Base-by-base conservation (phyloP, 30 jellyfish, hydroid and myxozoan species). In the Sanderia malayensis region DNA sequence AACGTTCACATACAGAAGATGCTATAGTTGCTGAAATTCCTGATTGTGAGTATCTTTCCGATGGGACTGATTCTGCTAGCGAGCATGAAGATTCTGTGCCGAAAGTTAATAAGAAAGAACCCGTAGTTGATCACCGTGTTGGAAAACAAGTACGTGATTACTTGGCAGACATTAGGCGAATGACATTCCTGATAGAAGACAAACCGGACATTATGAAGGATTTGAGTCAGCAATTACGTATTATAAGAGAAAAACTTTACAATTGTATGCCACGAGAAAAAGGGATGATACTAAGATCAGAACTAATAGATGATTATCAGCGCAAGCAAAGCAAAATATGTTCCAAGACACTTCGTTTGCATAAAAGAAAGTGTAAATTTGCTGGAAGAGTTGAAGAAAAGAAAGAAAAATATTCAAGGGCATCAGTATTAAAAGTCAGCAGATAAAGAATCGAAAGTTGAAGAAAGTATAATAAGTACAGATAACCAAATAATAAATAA, bases 101-200 rank as follows among this genome's bases (percentile, higher is more conserved):
- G 76, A 63, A 63, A 63, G 20, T 6, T 29, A 27, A 20, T 22
- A n/a, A 34, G 24, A 23, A 27, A 37, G 26, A 67, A 24, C 28
- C 2, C 66, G 44, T 4, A 30, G 24, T 67, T 6, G 41, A 33
- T 25, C 80, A 44, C n/a, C n/a, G n/a, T n/a, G 22, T 11, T 4
- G 80, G 80, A 4, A 64, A 64, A 15, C 26, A 10, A 15, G 65
- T 67, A 22, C 62, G 80, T 13, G 80, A 67, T 7, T 11, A 32
- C 25, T 10, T 67, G 15, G 80, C 34, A 22, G 66, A 67, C 7
- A 22, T 67, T 11, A 19, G 80, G 29, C 64, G 80, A 22, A 23
- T 32, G 21, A 32, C 80, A 8, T 67, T 67, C 62, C 80, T 67
- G 21, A 26, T 67, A 33, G 80, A 67, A 67, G 80, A 67, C 22